A percentile compares a stretch with the other conserved stretches of the same genome.
These are phyloP conservation scores for Gastracanthus pulcherrimus DNA, from an alignment of 2,888 invertebrate genomes.

Conservation along the genomic window DNA sequence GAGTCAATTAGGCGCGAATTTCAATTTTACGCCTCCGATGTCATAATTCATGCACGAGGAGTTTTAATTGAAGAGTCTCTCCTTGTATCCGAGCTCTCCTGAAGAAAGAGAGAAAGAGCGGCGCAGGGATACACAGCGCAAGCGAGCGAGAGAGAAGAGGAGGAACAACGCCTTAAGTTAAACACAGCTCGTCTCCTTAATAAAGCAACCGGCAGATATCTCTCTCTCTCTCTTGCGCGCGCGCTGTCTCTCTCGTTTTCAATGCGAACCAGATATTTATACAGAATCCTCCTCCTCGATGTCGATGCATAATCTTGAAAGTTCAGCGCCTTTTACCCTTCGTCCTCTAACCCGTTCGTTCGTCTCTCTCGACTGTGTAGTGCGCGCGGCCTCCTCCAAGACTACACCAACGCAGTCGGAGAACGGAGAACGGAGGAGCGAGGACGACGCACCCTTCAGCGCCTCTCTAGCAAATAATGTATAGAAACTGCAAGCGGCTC, in stretches of 20 bases:
- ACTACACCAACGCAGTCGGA: too few species aligned
- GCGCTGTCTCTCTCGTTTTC: slow-evolving; percentile 53
- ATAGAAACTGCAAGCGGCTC: slow-evolving; percentile 74
- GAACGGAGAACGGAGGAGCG: slow-evolving; percentile 20
- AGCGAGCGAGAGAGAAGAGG: background rate
- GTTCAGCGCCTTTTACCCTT: slow-evolving; percentile 72
- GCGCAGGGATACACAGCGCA: background rate
- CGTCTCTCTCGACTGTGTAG: background rate
- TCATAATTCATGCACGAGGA: slow-evolving; percentile 60
- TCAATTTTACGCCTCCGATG: slow-evolving; percentile 60
- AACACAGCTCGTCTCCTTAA: slow-evolving; percentile 55
- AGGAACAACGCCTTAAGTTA: slow-evolving; percentile 56
- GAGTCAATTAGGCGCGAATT: slow-evolving; percentile 60
- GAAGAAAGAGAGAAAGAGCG: slow-evolving; percentile 25
- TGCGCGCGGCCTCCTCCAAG: too few species aligned
- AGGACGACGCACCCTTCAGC: slow-evolving; percentile 39
- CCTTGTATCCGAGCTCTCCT: background rate
- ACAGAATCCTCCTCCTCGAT: slow-evolving; percentile 58
- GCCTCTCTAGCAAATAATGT: slow-evolving; percentile 71
- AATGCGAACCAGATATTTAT: slow-evolving; percentile 58
- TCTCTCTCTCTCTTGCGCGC: slow-evolving; percentile 41
- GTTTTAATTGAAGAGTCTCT: slow-evolving; percentile 60
- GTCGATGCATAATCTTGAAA: slow-evolving; percentile 69
- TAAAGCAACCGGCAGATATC: slow-evolving; percentile 51
- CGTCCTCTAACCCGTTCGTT: slow-evolving; percentile 58